Evolutionary conservation across 2,797 vertebrate genomes (phyloP).

Genomic region (Lates japonicus): DNA sequence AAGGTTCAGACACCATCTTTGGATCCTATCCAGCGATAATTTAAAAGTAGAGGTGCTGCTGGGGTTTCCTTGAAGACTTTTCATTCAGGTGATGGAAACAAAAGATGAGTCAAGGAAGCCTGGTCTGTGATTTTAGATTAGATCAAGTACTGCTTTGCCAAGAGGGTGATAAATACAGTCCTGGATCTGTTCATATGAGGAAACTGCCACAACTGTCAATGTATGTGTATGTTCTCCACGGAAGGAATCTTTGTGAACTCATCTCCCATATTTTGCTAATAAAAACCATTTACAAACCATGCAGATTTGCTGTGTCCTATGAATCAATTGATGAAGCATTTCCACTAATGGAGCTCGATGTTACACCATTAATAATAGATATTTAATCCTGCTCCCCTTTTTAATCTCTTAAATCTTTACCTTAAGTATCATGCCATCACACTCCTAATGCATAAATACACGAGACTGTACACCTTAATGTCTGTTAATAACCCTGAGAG

Average conservation of each 20-base stretch:
- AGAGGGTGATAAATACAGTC: constrained; percentile 46
- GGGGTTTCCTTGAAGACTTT: constrained; percentile 19
- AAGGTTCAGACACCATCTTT: constrained; percentile 30
- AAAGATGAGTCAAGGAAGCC: constrained; percentile 15
- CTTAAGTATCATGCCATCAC: constrained; percentile 21
- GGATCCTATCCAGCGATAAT: constrained; percentile 15
- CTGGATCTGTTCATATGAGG: constrained; percentile 66
- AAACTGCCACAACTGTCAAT: constrained; percentile 81
- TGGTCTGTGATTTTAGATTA: constrained; percentile 42
- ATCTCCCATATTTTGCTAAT: constrained; percentile 91
- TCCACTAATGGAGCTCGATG: not conserved
- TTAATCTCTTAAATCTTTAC: not conserved
- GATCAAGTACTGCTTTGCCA: constrained; percentile 62
- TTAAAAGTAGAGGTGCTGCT: constrained; percentile 21
- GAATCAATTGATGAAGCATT: not conserved
- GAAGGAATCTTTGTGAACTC: constrained; percentile 86
- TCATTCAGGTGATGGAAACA: constrained; percentile 23
- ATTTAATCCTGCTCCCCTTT: not conserved
- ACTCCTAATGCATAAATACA: not conserved
- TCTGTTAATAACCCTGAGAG: not conserved
- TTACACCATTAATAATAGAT: not conserved
- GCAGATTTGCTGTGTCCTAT: constrained; percentile 7
- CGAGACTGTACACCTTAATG: not conserved
- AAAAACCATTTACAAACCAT: constrained; percentile 86
- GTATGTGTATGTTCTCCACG: constrained; percentile 76